phyloP scores from a whole-genome alignment of 35 echinoderm and acorn worm genomes.

The Amphiura filiformis region DNA sequence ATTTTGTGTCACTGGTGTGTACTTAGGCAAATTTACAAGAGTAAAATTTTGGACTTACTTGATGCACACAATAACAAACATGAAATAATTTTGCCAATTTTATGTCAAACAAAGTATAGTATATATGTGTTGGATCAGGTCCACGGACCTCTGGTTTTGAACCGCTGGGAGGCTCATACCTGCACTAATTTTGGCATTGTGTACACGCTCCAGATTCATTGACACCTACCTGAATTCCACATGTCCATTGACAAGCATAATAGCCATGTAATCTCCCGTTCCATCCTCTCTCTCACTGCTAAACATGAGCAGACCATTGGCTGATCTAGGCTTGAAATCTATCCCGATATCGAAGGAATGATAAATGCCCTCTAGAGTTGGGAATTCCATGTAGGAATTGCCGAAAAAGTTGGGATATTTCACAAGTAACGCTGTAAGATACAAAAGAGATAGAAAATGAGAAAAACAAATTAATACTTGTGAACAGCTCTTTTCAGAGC shows the following conservation, averaged over 20 bases:
- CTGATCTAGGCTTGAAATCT: conserved; percentile 55
- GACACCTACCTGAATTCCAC: conserved; percentile 48
- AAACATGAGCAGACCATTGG: conserved; percentile 52
- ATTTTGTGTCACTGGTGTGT: too few relatives aligned
- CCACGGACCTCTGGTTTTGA: too few relatives aligned
- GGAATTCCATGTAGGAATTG: conserved; percentile 52
- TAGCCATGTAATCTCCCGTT: conserved; percentile 44
- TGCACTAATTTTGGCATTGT: too few relatives aligned
- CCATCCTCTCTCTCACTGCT: conserved; percentile 39
- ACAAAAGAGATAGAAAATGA: neutral
- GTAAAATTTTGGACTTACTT: too few relatives aligned
- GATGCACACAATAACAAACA: too few relatives aligned
- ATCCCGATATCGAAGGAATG: conserved; percentile 52
- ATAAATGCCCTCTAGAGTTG: conserved; percentile 34
- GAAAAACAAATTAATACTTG: neutral
- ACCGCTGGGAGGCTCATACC: too few relatives aligned
- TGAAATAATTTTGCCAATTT: too few relatives aligned
- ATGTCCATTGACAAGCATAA: conserved; percentile 49
- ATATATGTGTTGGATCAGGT: too few relatives aligned
- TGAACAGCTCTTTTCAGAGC: too few relatives aligned
- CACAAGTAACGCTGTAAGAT: conserved; percentile 39
- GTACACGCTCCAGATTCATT: too few relatives aligned
- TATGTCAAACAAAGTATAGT: too few relatives aligned
- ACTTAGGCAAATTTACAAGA: too few relatives aligned
- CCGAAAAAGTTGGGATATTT: conserved; percentile 62